Evolutionary conservation across 2,113 vertebrate species (phyloP).

Genomic region (Halcyon malimbica): DNA sequence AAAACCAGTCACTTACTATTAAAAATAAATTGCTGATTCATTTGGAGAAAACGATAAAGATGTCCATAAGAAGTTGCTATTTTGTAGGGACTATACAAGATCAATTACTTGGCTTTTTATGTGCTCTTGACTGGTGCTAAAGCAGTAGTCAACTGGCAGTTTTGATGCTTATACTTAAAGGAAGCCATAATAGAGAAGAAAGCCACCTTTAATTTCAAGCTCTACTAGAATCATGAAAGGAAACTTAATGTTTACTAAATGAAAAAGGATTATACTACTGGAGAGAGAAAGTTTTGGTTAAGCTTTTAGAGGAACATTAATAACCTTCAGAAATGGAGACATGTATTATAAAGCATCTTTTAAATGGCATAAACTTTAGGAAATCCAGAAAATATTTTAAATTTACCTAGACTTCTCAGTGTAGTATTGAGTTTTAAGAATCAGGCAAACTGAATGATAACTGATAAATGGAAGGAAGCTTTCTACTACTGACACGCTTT

Average conservation of each 20-base stretch:
- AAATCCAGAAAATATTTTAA: background rate
- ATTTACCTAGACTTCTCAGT: background rate
- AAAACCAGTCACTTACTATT: background rate
- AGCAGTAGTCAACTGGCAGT: background rate
- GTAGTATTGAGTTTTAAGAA: background rate
- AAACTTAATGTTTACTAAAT: constrained; percentile 60
- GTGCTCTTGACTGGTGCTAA: background rate
- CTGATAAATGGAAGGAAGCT: background rate
- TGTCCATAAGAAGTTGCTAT: background rate
- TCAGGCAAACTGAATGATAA: background rate
- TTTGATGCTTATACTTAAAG: constrained; percentile 2
- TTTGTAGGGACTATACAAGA: background rate
- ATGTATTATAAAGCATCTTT: background rate
- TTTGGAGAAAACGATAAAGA: background rate
- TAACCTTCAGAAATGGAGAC: constrained; percentile 12
- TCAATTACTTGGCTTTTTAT: background rate
- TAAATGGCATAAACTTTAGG: background rate
- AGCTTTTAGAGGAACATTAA: constrained; percentile 11
- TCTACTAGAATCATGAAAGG: constrained; percentile 44
- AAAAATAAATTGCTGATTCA: background rate
- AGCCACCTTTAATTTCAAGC: constrained; percentile 63
- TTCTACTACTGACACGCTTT: background rate
- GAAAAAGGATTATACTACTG: constrained; percentile 13
- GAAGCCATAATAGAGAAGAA: constrained; percentile 7
- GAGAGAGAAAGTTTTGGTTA: constrained; percentile 14